phyloP scores from a whole-genome alignment of 2,888 invertebrate genomes.

The Mayetiola destructor region DNA sequence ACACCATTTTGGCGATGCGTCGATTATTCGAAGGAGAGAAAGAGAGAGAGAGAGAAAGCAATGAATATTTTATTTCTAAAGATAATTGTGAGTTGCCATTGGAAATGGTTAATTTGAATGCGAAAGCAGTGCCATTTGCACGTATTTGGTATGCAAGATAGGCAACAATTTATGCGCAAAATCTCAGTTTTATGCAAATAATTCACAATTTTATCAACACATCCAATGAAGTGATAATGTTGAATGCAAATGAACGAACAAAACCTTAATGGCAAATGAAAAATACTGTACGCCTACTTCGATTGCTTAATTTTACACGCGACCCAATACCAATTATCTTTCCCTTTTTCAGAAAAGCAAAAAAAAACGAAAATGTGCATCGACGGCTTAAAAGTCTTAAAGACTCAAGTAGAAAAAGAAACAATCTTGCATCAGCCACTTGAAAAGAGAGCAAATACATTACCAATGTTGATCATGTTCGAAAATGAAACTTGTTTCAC shows the following conservation, averaged over 20 bases:
- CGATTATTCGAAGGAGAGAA: background rate
- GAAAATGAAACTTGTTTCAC: constrained; percentile 6
- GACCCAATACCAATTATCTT: too few species aligned
- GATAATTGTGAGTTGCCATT: too few species aligned
- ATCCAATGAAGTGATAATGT: background rate
- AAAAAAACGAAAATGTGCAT: too few species aligned
- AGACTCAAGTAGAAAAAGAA: too few species aligned
- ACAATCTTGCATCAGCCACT: background rate
- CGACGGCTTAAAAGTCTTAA: too few species aligned
- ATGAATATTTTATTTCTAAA: constrained; percentile 10
- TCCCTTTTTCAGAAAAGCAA: too few species aligned
- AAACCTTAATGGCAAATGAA: constrained; percentile 4
- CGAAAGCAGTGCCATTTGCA: too few species aligned
- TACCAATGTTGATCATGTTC: background rate
- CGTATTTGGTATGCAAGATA: too few species aligned
- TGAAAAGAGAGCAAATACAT: background rate
- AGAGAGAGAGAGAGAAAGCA: too few species aligned
- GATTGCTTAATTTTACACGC: constrained; percentile 5
- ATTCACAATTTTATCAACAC: background rate
- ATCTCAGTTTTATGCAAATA: background rate
- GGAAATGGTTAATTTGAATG: too few species aligned
- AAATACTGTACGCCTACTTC: constrained; percentile 2
- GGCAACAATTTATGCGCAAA: background rate
- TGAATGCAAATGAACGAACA: constrained; percentile 4
- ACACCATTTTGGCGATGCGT: too few species aligned